phyloP scores from a whole-genome alignment of 2,113 vertebrate genomes.

The Mesitornis unicolor region DNA sequence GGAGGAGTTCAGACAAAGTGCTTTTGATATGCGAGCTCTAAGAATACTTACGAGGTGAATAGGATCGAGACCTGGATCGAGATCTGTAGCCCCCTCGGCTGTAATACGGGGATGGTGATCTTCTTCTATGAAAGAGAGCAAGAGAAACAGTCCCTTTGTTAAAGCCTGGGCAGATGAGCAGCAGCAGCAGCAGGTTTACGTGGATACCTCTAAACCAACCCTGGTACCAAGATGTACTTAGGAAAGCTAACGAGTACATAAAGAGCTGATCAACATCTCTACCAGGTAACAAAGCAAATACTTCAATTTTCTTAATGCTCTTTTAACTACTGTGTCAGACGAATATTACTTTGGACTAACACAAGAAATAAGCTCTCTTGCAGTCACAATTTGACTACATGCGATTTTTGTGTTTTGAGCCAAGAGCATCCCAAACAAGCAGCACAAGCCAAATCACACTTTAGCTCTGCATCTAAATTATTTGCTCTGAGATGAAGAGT shows the following conservation, averaged over 20 bases:
- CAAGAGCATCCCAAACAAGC: background rate
- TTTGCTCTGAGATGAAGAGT: background rate
- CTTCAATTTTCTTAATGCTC: background rate
- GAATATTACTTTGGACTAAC: background rate
- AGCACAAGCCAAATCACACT: background rate
- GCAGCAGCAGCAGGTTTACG: background rate
- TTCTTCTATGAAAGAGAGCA: conserved; percentile 75
- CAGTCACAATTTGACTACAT: background rate
- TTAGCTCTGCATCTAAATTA: background rate
- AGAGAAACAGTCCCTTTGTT: background rate
- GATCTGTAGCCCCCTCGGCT: conserved; percentile 91
- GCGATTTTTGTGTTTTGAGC: background rate
- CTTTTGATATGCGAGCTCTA: background rate
- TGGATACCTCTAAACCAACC: background rate
- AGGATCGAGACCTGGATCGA: conserved; percentile 91
- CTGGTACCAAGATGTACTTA: background rate
- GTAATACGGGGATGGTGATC: conserved; percentile 94
- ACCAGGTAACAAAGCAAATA: background rate
- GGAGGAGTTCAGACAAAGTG: background rate
- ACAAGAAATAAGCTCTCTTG: background rate
- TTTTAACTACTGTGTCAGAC: background rate
- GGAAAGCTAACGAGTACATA: background rate
- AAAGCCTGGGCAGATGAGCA: background rate
- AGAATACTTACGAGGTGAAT: conserved; percentile 90
- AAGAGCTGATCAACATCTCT: background rate